These are phyloP conservation scores for Nemotelus nigrinus DNA, from an alignment of 2,888 invertebrate genomes.

Conservation along the genomic window DNA sequence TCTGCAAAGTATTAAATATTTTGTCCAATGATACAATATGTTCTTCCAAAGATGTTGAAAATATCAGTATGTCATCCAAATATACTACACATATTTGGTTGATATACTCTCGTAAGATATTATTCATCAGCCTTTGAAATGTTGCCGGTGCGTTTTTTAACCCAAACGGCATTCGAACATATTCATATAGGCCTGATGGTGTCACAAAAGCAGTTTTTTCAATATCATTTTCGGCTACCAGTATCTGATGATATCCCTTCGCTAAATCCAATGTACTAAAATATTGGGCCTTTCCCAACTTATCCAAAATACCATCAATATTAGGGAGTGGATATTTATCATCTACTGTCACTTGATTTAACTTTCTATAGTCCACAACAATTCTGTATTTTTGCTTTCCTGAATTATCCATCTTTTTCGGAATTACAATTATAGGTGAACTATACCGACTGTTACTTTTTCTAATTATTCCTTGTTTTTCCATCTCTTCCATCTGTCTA, in stretches of 20 bases:
- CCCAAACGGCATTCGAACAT: constrained; percentile 47
- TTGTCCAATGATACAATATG: constrained; percentile 35
- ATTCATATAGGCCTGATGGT: constrained; percentile 44
- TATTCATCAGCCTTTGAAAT: constrained; percentile 48
- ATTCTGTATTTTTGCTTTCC: constrained; percentile 49
- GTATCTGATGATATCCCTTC: constrained; percentile 47
- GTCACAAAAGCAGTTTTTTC: constrained; percentile 49
- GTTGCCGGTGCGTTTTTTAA: constrained; percentile 47
- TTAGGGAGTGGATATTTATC: constrained; percentile 50
- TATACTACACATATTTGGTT: constrained; percentile 44
- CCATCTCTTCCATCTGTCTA: too few species aligned
- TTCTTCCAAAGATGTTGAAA: constrained; percentile 41
- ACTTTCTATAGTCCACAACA: constrained; percentile 49
- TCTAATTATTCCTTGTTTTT: too few species aligned
- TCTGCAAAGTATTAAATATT: constrained; percentile 33
- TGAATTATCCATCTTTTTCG: constrained; percentile 48
- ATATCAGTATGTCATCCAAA: constrained; percentile 35
- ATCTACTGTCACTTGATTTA: constrained; percentile 49
- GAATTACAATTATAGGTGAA: constrained; percentile 46
- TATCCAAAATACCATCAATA: constrained; percentile 48
- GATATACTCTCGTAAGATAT: constrained; percentile 46
- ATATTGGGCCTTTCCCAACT: constrained; percentile 47
- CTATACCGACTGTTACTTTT: constrained; percentile 42
- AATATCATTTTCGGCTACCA: constrained; percentile 47
- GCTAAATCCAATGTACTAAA: constrained; percentile 48